Percentiles rank a stretch among this genome's conserved stretches.
These are phyloP conservation scores for Oncorhynchus masou DNA, from an alignment of 2,113 vertebrate genomes.

Conservation along the genomic window DNA sequence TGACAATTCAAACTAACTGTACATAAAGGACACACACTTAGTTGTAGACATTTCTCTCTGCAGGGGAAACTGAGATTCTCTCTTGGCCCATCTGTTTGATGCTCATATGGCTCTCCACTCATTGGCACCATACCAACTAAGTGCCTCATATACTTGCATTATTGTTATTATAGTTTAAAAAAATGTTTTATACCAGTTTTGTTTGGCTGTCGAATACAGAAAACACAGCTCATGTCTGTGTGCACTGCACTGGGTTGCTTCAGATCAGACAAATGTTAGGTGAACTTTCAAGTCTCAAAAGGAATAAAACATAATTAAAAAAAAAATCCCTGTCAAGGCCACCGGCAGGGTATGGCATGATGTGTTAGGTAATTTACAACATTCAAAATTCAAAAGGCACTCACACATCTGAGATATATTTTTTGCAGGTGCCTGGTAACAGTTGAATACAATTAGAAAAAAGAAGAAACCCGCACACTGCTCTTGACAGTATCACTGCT, in stretches of 20 bases:
- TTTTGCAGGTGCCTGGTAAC: too few species aligned
- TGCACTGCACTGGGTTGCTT: conserved; percentile 42
- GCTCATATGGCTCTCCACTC: conserved; percentile 53
- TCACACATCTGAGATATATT: too few species aligned
- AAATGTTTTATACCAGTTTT: conserved; percentile 57
- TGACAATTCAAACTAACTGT: conserved; percentile 81
- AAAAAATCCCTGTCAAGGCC: conserved; percentile 29
- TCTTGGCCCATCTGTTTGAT: conserved; percentile 55
- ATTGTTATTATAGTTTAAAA: conserved; percentile 67
- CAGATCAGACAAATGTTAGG: conserved; percentile 55
- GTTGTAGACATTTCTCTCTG: conserved; percentile 73
- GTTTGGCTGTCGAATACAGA: conserved; percentile 69
- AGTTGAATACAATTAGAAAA: too few species aligned
- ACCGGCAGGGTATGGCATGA: conserved; percentile 24
- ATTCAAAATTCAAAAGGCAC: not conserved
- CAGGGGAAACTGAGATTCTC: conserved; percentile 59
- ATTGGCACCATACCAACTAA: conserved; percentile 60
- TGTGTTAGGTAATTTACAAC: conserved; percentile 39
- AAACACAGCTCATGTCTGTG: conserved; percentile 66
- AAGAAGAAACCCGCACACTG: too few species aligned
- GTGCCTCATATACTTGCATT: conserved; percentile 68
- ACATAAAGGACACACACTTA: conserved; percentile 75
- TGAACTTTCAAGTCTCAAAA: conserved; percentile 43
- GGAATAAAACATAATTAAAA: conserved; percentile 33
- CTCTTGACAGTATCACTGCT: too few species aligned